These are phyloP conservation scores for Alloplasta piceator DNA, from an alignment of 2,888 invertebrate species.

Conservation along the genomic window DNA sequence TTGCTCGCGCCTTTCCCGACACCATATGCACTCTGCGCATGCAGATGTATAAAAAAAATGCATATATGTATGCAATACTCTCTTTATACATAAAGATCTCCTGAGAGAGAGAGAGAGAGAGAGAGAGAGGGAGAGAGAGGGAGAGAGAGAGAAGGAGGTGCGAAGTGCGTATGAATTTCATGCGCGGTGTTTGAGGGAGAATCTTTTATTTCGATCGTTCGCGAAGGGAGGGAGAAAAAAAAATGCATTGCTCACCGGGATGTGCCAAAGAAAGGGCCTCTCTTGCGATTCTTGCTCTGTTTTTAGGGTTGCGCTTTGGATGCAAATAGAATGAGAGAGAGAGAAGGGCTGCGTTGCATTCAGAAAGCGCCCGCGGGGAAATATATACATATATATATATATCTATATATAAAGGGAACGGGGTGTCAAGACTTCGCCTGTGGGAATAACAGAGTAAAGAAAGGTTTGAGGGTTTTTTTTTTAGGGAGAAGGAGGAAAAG, in stretches of 20 bases:
- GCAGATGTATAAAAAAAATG: neutral
- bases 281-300: constrained; percentile 64
- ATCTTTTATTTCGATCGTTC: constrained; percentile 65
- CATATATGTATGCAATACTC: constrained; percentile 21
- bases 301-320: constrained; percentile 65
- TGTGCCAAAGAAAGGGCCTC: constrained; percentile 46
- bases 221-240: constrained; percentile 54
- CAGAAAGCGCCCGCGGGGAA: constrained; percentile 61
- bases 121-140: constrained; percentile 60
- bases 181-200: constrained; percentile 73
- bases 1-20: constrained; percentile 57
- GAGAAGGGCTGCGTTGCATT: constrained; percentile 70
- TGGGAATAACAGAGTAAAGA: constrained; percentile 71
- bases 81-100: constrained; percentile 17
- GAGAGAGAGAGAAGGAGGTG: constrained; percentile 68
- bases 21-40: constrained; percentile 26
- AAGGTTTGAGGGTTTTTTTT: constrained; percentile 68
- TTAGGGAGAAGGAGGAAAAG: constrained; percentile 65
- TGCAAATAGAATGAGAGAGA: constrained; percentile 58
- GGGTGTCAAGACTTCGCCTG: constrained; percentile 72
- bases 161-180: constrained; percentile 79
- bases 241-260: constrained; percentile 56
- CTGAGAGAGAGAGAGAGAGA: neutral
- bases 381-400: constrained; percentile 20
- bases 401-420: constrained; percentile 27